These are phyloP conservation scores for Nothobranchius kuhntae DNA, from an alignment of 2,113 vertebrate species.

Conservation along the genomic window DNA sequence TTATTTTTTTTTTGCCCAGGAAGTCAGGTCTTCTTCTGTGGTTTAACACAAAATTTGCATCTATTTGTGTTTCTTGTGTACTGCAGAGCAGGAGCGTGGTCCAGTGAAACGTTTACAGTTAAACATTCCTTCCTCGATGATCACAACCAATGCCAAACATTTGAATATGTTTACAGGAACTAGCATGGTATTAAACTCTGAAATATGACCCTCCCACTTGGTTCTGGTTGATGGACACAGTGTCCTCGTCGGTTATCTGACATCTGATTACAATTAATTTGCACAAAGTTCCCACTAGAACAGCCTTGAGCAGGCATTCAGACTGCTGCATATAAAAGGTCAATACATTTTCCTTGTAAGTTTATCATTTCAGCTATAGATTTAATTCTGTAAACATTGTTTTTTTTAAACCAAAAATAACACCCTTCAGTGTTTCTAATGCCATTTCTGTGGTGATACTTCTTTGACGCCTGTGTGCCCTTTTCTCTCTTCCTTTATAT, in stretches of 20 bases:
- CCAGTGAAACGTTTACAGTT: slow-evolving; percentile 50
- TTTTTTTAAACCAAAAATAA: too few species aligned
- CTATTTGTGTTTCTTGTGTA: slow-evolving; percentile 30
- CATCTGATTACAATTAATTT: not conserved
- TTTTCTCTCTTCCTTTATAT: too few species aligned
- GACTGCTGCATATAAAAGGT: too few species aligned
- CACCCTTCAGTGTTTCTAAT: too few species aligned
- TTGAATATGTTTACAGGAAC: slow-evolving; percentile 23
- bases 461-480: too few species aligned
- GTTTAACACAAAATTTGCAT: slow-evolving; percentile 23
- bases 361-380: too few species aligned
- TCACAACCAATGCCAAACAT: slow-evolving; percentile 22
- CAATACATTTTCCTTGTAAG: too few species aligned
- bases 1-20: slow-evolving; percentile 20
- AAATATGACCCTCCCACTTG: not conserved
- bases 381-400: too few species aligned
- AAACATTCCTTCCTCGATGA: slow-evolving; percentile 17
- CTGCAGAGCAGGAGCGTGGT: slow-evolving; percentile 29
- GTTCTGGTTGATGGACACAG: not conserved
- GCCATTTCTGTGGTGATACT: too few species aligned
- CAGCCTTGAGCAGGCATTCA: too few species aligned
- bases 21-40: slow-evolving; percentile 22
- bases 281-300: not conserved
- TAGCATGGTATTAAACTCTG: not conserved
- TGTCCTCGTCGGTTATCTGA: not conserved